These are phyloP conservation scores for Oscheius myriophilus DNA, from an alignment of 2,888 invertebrate species.

Conservation along the genomic window DNA sequence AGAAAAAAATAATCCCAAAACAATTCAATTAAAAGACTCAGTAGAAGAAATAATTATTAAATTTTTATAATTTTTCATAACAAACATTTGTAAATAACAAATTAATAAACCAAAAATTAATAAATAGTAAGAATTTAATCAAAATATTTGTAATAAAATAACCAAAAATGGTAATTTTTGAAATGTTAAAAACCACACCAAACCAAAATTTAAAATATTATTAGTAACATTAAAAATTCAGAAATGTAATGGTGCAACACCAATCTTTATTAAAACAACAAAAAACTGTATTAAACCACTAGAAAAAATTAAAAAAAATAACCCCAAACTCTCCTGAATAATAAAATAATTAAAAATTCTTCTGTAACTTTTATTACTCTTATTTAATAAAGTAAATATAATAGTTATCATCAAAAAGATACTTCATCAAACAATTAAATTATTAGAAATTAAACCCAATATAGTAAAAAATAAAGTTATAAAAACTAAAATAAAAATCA, in stretches of 20 bases:
- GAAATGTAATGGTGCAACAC: slow-evolving; percentile 52
- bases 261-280: slow-evolving; percentile 50
- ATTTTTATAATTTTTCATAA: slow-evolving; percentile 51
- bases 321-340: slow-evolving; percentile 51
- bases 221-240: slow-evolving; percentile 50
- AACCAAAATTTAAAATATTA: slow-evolving; percentile 44
- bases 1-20: too few species aligned
- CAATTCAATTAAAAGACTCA: slow-evolving; percentile 71
- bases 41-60: slow-evolving; percentile 52
- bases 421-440: too few species aligned
- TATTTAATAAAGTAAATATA: slow-evolving; percentile 46
- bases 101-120: too few species aligned
- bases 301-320: slow-evolving; percentile 46
- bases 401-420: slow-evolving; percentile 52
- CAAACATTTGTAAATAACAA: slow-evolving; percentile 55
- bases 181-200: slow-evolving; percentile 57
- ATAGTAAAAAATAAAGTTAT: too few species aligned
- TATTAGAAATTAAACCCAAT: too few species aligned
- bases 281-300: slow-evolving; percentile 45
- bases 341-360: slow-evolving; percentile 53
- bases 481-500: slow-evolving; percentile 52
- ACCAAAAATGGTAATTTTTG: slow-evolving; percentile 78
- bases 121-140: slow-evolving; percentile 36
- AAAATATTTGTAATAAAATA: slow-evolving; percentile 50
- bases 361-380: slow-evolving; percentile 44